A percentile compares a stretch with the other conserved stretches of the same genome.
Conservation (phyloP, 2,113 vertebrate species). For the Marmota monax region DNA sequence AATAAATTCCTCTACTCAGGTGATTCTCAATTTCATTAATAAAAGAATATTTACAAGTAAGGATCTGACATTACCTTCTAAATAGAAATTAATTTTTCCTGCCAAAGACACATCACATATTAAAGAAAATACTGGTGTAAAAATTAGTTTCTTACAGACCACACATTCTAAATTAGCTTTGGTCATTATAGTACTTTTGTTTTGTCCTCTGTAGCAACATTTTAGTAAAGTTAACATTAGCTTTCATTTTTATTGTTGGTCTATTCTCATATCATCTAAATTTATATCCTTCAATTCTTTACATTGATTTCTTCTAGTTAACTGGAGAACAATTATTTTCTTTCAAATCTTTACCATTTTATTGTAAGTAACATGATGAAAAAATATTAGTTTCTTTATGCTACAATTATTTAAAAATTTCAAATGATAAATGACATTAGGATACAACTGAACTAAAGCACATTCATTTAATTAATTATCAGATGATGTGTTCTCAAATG, state of each 20-base stretch:
- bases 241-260: background rate
- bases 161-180: background rate
- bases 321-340: slow-evolving; percentile 28
- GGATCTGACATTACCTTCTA: background rate
- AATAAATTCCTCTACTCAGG: background rate
- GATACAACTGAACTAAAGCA: background rate
- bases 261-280: background rate
- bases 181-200: background rate
- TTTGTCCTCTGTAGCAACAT: background rate
- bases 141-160: background rate
- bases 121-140: background rate
- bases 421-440: background rate
- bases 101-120: background rate
- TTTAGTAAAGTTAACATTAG: background rate
- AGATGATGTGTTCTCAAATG: background rate
- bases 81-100: slow-evolving; percentile 24
- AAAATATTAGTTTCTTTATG: background rate
- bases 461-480: slow-evolving; percentile 29
- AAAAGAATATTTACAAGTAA: slow-evolving; percentile 39
- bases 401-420: slow-evolving; percentile 54
- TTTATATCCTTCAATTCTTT: background rate
- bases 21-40: slow-evolving; percentile 28
- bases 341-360: background rate
- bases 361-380: background rate
- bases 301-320: background rate